A percentile compares a stretch with the other conserved stretches of the same genome.
Evolutionary conservation across 2,797 vertebrate genomes (phyloP).

Genomic region (Denticeps clupeoides): DNA sequence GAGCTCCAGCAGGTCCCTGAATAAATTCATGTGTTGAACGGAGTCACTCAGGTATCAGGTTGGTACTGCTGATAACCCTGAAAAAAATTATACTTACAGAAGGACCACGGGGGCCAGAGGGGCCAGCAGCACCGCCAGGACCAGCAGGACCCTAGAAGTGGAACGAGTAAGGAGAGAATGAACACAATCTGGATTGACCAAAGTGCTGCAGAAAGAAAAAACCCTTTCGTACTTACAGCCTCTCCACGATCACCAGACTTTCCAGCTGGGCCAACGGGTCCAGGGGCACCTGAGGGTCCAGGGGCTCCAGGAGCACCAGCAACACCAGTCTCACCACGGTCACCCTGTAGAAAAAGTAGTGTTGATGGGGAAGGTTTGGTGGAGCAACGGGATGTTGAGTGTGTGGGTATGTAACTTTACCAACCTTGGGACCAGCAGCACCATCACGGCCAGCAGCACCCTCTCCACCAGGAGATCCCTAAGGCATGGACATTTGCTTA

Average conservation of each 20-base stretch:
- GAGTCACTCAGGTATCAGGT: neutral
- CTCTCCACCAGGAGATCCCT: constrained; percentile 86
- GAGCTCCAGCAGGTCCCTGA: constrained; percentile 76
- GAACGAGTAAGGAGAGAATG: constrained; percentile 14
- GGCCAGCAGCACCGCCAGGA: constrained; percentile 56
- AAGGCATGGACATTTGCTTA: constrained; percentile 10
- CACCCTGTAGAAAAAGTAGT: constrained; percentile 59
- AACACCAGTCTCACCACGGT: constrained; percentile 80
- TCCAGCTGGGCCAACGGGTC: constrained; percentile 87
- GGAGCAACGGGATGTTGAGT: neutral
- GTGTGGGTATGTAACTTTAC: neutral
- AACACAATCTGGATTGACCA: neutral
- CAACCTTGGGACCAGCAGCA: constrained; percentile 80
- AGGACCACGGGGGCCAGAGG: constrained; percentile 81
- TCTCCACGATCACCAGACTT: constrained; percentile 94
- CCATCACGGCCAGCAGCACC: constrained; percentile 86
- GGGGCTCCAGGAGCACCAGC: constrained; percentile 82
- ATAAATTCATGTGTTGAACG: constrained; percentile 6
- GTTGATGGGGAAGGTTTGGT: neutral
- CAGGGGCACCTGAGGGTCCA: constrained; percentile 85
- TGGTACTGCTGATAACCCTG: neutral
- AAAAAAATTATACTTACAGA: constrained; percentile 64
- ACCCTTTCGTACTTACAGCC: constrained; percentile 69
- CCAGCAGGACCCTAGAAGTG: constrained; percentile 75
- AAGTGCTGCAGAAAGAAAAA: neutral